Evolutionary conservation across 2,113 vertebrate genomes (phyloP), one percentile per base, ranked within the genome.

Genomic region (Marcusenius ussheri): DNA sequence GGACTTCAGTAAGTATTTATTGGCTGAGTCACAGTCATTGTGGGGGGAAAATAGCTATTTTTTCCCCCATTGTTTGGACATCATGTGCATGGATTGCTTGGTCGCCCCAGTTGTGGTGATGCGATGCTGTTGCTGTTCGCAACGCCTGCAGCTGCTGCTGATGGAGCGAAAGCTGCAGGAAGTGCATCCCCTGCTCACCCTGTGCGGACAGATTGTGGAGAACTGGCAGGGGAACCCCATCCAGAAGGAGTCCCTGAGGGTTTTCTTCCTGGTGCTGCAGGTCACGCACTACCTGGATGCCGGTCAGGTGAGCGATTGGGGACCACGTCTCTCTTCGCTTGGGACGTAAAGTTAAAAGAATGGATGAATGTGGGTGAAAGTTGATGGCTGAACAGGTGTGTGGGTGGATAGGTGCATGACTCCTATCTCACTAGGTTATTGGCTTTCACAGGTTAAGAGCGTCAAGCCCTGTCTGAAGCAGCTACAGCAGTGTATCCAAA

Each of bases 151-250:
- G 98, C 94, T 99, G 92, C 95, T 99, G 88, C 94, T 99, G 86
- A 99, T 99, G 98, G 98, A 99, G 91, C 94, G 98, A 77, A 99
- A 99, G 91, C 96, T 99, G 50, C 97, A 98, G 70, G 98, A 99
- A 92, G 98, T 99, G 3, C 98, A 99, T 89, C 98, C 98, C 0
- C 95, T 99, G 89, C 97, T 99, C 46, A 99, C 98, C 0, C 95
- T 99, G 5, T 99, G 98, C 0, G 98, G 98, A 85, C 98, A 98
- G 90, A 99, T 99, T 1, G 98, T 99, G 24, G 98, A 99, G 93
- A 99, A 98, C 94, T 99, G 98, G 98, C 98, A 99, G 92, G 98
- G 98, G 7, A 99, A 99, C 90, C 98, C 98, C 90, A 99, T 99
- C 94, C 98, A 99, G 95, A 99, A 99, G 88, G 98, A 99, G 93